Evolutionary conservation across 1,140 invertebrate genomes (phyloP).

Genomic region (Penaeus vannamei): DNA sequence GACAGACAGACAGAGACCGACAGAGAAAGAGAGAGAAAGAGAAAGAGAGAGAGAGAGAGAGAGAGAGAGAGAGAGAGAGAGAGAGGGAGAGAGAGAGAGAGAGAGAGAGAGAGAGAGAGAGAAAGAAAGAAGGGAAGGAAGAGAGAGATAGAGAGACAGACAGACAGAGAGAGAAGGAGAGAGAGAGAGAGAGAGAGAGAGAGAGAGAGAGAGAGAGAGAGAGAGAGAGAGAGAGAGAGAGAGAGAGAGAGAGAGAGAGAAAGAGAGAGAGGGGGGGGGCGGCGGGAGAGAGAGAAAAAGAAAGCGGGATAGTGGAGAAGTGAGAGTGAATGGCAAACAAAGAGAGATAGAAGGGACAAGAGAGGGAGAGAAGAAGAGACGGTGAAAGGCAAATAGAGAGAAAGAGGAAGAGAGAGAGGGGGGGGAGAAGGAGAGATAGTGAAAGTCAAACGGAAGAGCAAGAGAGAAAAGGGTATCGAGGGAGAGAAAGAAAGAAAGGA

Average conservation of each 20-base stretch:
- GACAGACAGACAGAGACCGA: not conserved
- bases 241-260: not conserved
- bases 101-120: slow-evolving; percentile 29
- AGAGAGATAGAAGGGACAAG: not conserved
- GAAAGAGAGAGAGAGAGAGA: slow-evolving; percentile 32
- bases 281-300: not conserved
- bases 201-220: not conserved
- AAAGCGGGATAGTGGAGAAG: not conserved
- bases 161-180: not conserved
- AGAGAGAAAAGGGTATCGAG: slow-evolving; percentile 24
- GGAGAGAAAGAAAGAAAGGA: slow-evolving; percentile 26
- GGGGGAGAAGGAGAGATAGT: slow-evolving; percentile 24
- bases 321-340: not conserved
- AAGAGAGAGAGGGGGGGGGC: not conserved
- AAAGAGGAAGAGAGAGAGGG: slow-evolving; percentile 34
- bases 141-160: not conserved
- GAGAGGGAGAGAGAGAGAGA: slow-evolving; percentile 38
- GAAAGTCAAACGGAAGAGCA: too few relatives aligned
- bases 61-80: slow-evolving; percentile 41
- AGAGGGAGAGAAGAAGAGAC: not conserved
- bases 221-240: not conserved
- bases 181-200: not conserved
- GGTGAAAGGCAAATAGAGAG: slow-evolving; percentile 14
- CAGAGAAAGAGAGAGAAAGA: not conserved
- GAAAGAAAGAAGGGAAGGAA: slow-evolving; percentile 12